Percentiles rank a stretch among this genome's conserved stretches.
These are phyloP conservation scores for Eilema griseolum DNA, from an alignment of 2,888 invertebrate species.

Conservation along the genomic window DNA sequence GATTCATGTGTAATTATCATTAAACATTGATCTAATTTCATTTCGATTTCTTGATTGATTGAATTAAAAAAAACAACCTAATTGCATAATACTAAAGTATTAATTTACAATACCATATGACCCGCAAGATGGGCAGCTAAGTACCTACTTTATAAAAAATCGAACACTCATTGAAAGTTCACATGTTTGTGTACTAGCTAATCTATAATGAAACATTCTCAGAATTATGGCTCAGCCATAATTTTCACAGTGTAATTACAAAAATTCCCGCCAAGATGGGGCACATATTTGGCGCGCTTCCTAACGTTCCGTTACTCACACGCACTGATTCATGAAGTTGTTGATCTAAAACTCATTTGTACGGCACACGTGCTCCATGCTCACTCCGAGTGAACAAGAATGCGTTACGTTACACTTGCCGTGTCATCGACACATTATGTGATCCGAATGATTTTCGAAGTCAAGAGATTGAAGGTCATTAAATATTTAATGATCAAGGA, in stretches of 20 bases:
- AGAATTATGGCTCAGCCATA: slow-evolving; percentile 11
- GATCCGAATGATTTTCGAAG: background rate
- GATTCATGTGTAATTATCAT: background rate
- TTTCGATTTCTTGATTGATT: too few species aligned
- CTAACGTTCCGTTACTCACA: slow-evolving; percentile 34
- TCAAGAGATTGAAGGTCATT: slow-evolving; percentile 1
- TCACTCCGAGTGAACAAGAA: background rate
- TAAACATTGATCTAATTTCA: too few species aligned
- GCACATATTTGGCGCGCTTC: slow-evolving; percentile 41
- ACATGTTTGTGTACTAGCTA: background rate
- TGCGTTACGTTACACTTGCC: slow-evolving; percentile 11
- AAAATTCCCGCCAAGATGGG: slow-evolving; percentile 32
- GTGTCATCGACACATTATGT: slow-evolving; percentile 2
- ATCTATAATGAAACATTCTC: slow-evolving; percentile 13
- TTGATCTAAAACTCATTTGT: slow-evolving; percentile 23
- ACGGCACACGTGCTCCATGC: slow-evolving; percentile 6
- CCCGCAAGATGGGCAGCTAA: background rate
- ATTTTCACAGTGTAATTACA: slow-evolving; percentile 28
- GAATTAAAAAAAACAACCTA: too few species aligned
- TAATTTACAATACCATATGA: background rate
- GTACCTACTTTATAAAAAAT: background rate
- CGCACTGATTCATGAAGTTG: slow-evolving; percentile 34
- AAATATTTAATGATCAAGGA: background rate
- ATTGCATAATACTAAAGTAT: too few species aligned
- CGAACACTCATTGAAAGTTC: background rate